Conservation (phyloP, 2,888 invertebrate species). For the Orthosia gracilis region DNA sequence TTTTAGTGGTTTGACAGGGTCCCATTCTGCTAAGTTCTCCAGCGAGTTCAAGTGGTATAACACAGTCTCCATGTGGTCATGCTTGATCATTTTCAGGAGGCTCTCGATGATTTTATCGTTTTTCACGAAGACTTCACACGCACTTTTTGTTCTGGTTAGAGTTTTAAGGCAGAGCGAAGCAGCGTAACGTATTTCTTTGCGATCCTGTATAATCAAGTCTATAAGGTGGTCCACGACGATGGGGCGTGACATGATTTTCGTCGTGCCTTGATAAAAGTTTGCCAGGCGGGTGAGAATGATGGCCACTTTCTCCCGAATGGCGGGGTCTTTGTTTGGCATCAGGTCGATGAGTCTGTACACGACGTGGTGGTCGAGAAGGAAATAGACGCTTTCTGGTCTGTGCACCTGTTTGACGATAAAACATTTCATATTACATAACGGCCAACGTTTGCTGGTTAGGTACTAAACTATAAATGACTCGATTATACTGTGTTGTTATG, state of each 20-base stretch:
- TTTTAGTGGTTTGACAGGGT: slow-evolving; percentile 78
- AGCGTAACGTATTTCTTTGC: slow-evolving; percentile 83
- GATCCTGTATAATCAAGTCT: slow-evolving; percentile 79
- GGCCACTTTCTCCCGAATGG: slow-evolving; percentile 84
- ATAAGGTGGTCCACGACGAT: slow-evolving; percentile 79
- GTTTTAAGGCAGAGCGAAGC: slow-evolving; percentile 81
- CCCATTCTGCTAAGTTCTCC: slow-evolving; percentile 80
- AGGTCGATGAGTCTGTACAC: slow-evolving; percentile 83
- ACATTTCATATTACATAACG: background rate
- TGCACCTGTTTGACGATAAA: slow-evolving; percentile 76
- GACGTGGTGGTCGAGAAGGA: slow-evolving; percentile 80
- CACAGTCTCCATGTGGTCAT: slow-evolving; percentile 83
- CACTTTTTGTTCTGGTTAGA: slow-evolving; percentile 77
- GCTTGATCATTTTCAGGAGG: slow-evolving; percentile 82
- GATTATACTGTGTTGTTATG: background rate
- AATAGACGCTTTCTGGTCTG: slow-evolving; percentile 83
- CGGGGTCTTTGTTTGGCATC: slow-evolving; percentile 78
- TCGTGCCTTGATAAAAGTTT: slow-evolving; percentile 78
- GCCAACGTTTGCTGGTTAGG: background rate
- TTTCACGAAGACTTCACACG: slow-evolving; percentile 74
- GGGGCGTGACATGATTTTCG: slow-evolving; percentile 77
- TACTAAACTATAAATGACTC: background rate
- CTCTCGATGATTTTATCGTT: slow-evolving; percentile 79
- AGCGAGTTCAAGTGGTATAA: slow-evolving; percentile 81
- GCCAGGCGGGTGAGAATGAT: slow-evolving; percentile 79